These are phyloP conservation scores for Odontothrips loti DNA, from an alignment of 2,888 invertebrate species.

Conservation along the genomic window DNA sequence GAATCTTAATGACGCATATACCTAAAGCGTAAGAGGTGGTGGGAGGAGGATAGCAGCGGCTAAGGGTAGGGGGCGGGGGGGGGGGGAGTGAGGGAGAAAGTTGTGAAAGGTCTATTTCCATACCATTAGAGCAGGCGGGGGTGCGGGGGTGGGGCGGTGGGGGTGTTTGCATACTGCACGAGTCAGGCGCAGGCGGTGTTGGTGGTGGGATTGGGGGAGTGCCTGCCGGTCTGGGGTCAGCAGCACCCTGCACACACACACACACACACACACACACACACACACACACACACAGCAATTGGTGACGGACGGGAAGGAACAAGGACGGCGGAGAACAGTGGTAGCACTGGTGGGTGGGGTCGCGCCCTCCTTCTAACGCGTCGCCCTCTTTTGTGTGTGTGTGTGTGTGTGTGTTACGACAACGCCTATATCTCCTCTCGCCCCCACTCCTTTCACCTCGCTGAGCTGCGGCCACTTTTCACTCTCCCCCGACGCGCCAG, in stretches of 20 bases:
- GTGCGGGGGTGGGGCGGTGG: neutral
- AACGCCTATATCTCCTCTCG: neutral
- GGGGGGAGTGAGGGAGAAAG: neutral
- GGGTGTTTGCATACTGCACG: constrained; percentile 16
- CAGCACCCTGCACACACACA: too few species aligned
- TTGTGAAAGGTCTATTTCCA: constrained; percentile 26
- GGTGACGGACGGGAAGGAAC: neutral
- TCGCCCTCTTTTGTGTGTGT: neutral
- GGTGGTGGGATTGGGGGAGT: neutral
- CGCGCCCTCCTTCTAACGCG: neutral
- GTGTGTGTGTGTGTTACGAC: constrained; percentile 2
- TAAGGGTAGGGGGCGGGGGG: neutral
- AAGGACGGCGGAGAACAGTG: neutral
- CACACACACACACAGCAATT: too few species aligned
- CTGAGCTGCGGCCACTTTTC: constrained; percentile 11
- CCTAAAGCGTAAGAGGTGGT: neutral
- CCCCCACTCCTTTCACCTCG: neutral
- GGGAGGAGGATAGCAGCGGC: neutral
- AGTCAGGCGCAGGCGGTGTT: neutral
- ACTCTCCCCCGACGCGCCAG: neutral
- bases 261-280: too few species aligned
- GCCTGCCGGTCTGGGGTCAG: too few species aligned
- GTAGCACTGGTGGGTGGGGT: neutral
- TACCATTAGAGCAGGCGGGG: neutral
- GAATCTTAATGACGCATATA: constrained; percentile 10